A percentile compares a stretch with the other conserved stretches of the same genome.
Conservation (phyloP, 2,797 vertebrate genomes). For the Betta splendens region DNA sequence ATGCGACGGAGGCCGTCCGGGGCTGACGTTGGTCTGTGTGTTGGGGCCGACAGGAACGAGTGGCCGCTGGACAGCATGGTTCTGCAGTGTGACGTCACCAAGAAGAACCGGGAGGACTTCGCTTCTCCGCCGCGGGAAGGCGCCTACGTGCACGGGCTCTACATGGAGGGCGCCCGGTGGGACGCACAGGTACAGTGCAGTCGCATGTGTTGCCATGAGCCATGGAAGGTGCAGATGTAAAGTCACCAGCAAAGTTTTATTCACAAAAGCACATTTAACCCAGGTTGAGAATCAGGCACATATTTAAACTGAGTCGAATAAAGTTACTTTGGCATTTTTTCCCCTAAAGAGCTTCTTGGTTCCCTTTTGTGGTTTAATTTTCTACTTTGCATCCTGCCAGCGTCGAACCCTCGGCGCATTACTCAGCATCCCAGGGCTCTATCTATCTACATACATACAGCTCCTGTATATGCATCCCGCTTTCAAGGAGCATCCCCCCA, state of each 20-base stretch:
- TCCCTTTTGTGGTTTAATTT: conserved; percentile 56
- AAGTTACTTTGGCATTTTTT: conserved; percentile 32
- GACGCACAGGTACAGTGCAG: conserved; percentile 84
- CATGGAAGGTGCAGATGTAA: no score
- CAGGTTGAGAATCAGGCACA: conserved; percentile 27
- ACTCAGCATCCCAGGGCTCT: conserved; percentile 56
- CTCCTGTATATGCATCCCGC: conserved; percentile 59
- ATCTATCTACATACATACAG: conserved; percentile 59
- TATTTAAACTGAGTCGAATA: conserved; percentile 43
- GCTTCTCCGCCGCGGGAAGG: conserved; percentile 89
- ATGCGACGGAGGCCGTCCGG: neutral
- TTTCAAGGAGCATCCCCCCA: conserved; percentile 68
- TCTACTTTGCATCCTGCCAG: conserved; percentile 52
- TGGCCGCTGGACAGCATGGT: conserved; percentile 95
- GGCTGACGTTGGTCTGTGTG: neutral
- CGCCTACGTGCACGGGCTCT: conserved; percentile 89
- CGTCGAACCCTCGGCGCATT: conserved; percentile 40
- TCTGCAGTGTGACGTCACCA: conserved; percentile 93
- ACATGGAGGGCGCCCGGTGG: conserved; percentile 96
- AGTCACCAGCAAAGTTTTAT: conserved; percentile 10
- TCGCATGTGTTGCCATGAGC: no score
- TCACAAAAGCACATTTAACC: conserved; percentile 4
- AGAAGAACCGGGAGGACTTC: conserved; percentile 90
- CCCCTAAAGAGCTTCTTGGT: conserved; percentile 22
- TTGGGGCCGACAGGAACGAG: conserved; percentile 77